Base-by-base conservation (phyloP, 2,113 vertebrate species). In the Petromus typicus region DNA sequence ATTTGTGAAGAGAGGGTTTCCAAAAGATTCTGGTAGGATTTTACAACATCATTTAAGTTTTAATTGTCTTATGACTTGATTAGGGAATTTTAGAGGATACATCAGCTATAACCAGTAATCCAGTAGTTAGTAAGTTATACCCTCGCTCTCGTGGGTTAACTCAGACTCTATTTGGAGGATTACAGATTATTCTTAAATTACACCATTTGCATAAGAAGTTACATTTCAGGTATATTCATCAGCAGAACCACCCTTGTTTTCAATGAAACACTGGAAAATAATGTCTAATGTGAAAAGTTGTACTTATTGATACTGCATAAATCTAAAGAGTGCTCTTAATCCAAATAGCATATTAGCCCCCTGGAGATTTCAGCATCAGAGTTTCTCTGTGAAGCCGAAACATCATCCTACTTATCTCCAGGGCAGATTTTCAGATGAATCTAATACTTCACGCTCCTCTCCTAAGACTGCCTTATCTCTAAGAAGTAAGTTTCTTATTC, bases 401-500 rank as follows among this genome's bases (percentile, higher is more conserved):
- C 16, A 0, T 87, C 67, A 22, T 78, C 61, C 79, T 90, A 92
- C n/a, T 90, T 69, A 76, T 71, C 54, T 84, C 56, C 25, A 32
- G 48, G 95, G 82, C 40, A 86, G 64, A 86, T 69, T 86, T 89
- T 83, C 48, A 76, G 84, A 94, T 85, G 81, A 69, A 87, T 95
- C 7, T 73, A 76, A 69, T 63, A 81, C 40, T 25, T 85, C 73
- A 92, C 73, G 13, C 40, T 8, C 81, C 76, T 81, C 96, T 95
- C 69, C 78, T 91, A 90, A 93, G 23, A 34, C 69, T 59, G 59
- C 25, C 80, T 95, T 94, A 84, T 84, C 91, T 89, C 83, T 1
- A 8, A 48, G 81, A 97, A 95, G 85, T 93, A 90, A 93, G 69
- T 95, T 94, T 94, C 92, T 95, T 91, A 67, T 61, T 95, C 92